Conservation (phyloP, 2,888 invertebrate genomes). For the Papilio protenor region DNA sequence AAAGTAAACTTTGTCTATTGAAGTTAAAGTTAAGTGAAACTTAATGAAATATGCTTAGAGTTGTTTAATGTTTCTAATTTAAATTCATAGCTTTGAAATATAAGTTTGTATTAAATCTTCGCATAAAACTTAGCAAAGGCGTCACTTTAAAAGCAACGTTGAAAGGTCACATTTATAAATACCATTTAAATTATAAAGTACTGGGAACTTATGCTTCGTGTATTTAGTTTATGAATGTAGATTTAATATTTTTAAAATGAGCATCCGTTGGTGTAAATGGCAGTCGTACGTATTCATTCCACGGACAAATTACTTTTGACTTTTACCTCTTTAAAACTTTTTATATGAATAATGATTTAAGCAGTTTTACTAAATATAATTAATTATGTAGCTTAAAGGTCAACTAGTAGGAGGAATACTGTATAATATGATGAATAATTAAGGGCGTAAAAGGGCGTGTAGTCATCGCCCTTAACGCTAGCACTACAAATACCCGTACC, state of each 20-base stretch:
- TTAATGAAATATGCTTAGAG: not conserved
- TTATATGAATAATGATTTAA: not conserved
- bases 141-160: constrained; percentile 11
- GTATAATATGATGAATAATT: too few relatives aligned
- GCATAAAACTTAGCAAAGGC: constrained; percentile 15
- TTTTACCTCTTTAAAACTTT: not conserved
- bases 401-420: too few relatives aligned
- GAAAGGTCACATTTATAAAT: constrained; percentile 36
- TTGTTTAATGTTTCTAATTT: constrained; percentile 13
- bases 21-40: not conserved
- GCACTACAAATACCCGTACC: too few relatives aligned
- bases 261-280: not conserved
- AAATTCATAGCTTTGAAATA: constrained; percentile 9
- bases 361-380: too few relatives aligned
- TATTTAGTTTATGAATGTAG: constrained; percentile 2
- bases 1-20: not conserved
- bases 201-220: constrained; percentile 1
- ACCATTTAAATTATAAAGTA: constrained; percentile 23
- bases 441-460: too few relatives aligned
- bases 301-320: constrained; percentile 9
- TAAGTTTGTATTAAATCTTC: constrained; percentile 9
- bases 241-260: constrained; percentile 1
- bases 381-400: too few relatives aligned
- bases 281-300: not conserved
- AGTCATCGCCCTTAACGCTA: too few relatives aligned